Evolutionary conservation across 2,888 invertebrate species (phyloP), one percentile per base, ranked within the genome.

Genomic region (Liopterus haemorrhoidalis): DNA sequence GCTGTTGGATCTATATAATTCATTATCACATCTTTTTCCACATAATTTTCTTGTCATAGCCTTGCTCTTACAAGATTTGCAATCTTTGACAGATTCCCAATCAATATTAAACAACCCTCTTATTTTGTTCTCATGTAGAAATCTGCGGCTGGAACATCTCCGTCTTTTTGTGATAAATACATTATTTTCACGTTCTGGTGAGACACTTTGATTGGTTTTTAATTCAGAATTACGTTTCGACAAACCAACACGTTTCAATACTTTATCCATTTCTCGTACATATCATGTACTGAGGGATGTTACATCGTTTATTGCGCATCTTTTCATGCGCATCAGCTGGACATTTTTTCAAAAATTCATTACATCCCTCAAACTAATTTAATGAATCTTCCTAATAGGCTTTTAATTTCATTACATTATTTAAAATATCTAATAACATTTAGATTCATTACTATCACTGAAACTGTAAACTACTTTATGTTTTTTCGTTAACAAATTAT

Each of bases 1-100:
- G 69, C 88, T 88, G 67, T 88, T 87, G 54, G 87, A 87, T 56
- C 88, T 78, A 62, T 88, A 88, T 46, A 88, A 75, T 70, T 88
- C 86, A 74, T 88, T 88, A 73, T 87, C 87, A 45, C 82, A 74
- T 45, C 81, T 75, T 54, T 81, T 81, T 52, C 84, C 79, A 66
- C 86, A 86, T 58, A 88, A 76, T 32, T 85, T 75, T 45, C 84
- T 77, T 3, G 85, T 81, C 53, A 87, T 69, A 4, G 72, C 74
- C 27, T 72, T 64, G 27, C 75, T 74, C 56, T 71, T 70, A 60
- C 73, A 73, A 40, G 73, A 72, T 57, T 71, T 71, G 57, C 73
- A 73, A 54, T 74, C 73, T 58, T 70, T 68, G 49, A 72, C 72
- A 50, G 72, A 68, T 59, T 73, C 73, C 73, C 73, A 73, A 63